These are phyloP conservation scores for Nanorana parkeri DNA, from an alignment of 2,113 vertebrate species.

Conservation along the genomic window DNA sequence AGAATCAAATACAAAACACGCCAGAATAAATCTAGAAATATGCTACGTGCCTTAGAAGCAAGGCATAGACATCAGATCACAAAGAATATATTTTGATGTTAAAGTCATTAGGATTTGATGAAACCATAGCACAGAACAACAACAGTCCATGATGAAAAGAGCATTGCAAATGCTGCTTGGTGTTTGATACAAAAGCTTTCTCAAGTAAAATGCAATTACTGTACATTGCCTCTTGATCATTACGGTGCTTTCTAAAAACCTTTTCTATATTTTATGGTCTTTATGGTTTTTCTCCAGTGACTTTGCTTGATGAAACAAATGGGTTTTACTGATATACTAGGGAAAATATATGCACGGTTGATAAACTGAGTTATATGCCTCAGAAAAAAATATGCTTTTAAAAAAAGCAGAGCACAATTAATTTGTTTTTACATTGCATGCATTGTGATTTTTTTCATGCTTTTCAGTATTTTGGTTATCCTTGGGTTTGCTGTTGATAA, in stretches of 20 bases:
- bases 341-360: neutral
- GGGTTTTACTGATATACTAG: constrained; percentile 2
- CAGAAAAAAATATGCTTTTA: neutral
- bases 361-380: neutral
- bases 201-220: constrained; percentile 39
- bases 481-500: neutral
- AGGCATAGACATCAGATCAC: constrained; percentile 26
- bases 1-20: constrained; percentile 18
- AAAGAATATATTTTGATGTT: constrained; percentile 54
- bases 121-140: constrained; percentile 43
- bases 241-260: constrained; percentile 32
- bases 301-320: constrained; percentile 37
- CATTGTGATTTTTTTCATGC: neutral
- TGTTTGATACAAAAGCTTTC: constrained; percentile 51
- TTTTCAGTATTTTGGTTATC: neutral
- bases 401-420: neutral
- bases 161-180: constrained; percentile 25
- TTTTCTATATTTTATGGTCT: constrained; percentile 24
- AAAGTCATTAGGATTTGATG: constrained; percentile 53
- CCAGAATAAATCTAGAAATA: constrained; percentile 26
- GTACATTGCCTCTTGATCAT: constrained; percentile 44
- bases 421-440: neutral
- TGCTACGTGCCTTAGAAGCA: constrained; percentile 10
- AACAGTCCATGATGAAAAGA: constrained; percentile 52
- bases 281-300: constrained; percentile 31